Base-by-base conservation (phyloP, 2,888 invertebrate species). In the Linyphia triangularis region DNA sequence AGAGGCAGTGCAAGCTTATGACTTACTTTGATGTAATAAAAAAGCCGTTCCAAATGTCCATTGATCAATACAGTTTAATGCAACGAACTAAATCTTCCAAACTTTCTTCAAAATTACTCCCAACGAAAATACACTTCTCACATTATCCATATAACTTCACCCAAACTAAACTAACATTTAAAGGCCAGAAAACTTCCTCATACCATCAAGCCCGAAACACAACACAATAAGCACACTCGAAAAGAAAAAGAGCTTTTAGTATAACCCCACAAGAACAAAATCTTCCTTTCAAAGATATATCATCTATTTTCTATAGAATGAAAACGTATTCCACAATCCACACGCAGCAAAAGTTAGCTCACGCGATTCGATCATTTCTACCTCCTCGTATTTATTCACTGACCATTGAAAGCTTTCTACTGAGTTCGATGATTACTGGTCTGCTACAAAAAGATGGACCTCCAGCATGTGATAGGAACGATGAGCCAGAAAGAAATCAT, bases 361-460 rank as follows among this genome's bases (percentile, higher is more conserved):
- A 83, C 83, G 83, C 83, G 30, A 83, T 73, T 65, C 30, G 73
- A 43, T 83, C 83, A 33, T 83, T 83, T 83, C 51, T 28, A 43
- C 13, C n/a, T 24, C 26, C 10, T 19, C 57, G 4, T 40, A 43
- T 70, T 70, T 70, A 37, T 70, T 70, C 61, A 16, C 37, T 77
- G 77, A 77, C 77, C 77, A 77, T n/a, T 61, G 16, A 24, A 61
- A 40, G 61, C 51, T 51, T 51, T 51, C 51, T 51, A 40, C 51
- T 13, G 51, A 51, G 51, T 13, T 51, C 26, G 40, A 43, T 70
- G n/a, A 70, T 51, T 40, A 70, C 43, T 43, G 70, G 70, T 16
- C 43, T 26, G 3, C 43, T 40, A 37, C 26, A 70, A 43, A 70
- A 37, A 24, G 16, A 19, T 2, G 43, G 26, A 69, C 69, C 37